These are phyloP conservation scores for Tragelaphus imberbis DNA, from an alignment of 2,113 vertebrate species.

Conservation along the genomic window DNA sequence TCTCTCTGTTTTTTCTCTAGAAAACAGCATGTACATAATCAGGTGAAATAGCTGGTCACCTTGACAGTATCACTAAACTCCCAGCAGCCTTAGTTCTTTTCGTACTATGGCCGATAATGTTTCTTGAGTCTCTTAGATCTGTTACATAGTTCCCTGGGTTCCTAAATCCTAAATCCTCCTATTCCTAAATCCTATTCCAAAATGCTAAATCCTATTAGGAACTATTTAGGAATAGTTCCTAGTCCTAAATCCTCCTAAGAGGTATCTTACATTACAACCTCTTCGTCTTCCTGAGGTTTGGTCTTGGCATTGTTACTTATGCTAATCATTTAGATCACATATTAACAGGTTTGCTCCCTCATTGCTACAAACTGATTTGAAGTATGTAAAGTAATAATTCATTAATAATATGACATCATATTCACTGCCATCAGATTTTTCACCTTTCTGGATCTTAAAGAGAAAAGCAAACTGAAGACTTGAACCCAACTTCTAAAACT, in stretches of 20 bases:
- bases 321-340: not conserved
- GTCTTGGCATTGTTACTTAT: not conserved
- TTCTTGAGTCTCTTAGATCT: not conserved
- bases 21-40: not conserved
- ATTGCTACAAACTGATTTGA: not conserved
- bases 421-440: not conserved
- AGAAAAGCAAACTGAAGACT: not conserved
- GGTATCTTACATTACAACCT: not conserved
- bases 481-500: not conserved
- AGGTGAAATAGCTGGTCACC: not conserved
- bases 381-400: not conserved
- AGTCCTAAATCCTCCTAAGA: not conserved
- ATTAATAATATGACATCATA: not conserved
- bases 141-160: not conserved
- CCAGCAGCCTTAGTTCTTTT: not conserved
- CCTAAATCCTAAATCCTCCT: not conserved
- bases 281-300: not conserved
- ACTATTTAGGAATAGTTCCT: not conserved
- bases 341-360: not conserved
- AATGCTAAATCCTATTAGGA: not conserved
- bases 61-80: not conserved
- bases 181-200: not conserved
- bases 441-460: not conserved
- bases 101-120: no score
- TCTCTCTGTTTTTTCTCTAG: not conserved